A percentile compares a stretch with the other conserved stretches of the same genome.
Evolutionary conservation across 2,113 vertebrate species (phyloP).

Genomic region (Noctilio leporinus): DNA sequence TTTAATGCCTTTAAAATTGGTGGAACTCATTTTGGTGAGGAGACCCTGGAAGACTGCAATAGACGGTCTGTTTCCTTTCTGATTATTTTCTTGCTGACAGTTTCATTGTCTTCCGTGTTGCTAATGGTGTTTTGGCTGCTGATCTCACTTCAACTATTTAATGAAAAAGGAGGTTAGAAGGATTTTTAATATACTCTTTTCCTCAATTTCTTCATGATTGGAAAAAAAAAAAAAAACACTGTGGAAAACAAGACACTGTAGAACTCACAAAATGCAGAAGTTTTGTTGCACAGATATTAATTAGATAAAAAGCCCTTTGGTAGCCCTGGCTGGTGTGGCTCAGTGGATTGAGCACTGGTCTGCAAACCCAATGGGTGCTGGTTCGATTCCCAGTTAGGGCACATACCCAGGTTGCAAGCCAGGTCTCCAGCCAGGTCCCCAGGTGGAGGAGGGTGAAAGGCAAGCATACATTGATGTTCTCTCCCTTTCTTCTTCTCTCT

Average conservation of each 20-base stretch:
- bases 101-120: slow-evolving; percentile 14
- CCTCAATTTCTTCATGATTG: background rate
- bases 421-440: too few relatives aligned
- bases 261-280: background rate
- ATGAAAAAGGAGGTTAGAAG: slow-evolving; percentile 44
- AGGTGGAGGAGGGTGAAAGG: too few relatives aligned
- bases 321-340: too few relatives aligned
- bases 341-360: too few relatives aligned
- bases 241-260: background rate
- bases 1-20: slow-evolving; percentile 37
- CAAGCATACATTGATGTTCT: too few relatives aligned
- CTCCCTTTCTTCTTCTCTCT: too few relatives aligned
- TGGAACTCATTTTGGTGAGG: slow-evolving; percentile 34
- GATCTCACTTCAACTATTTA: slow-evolving; percentile 65
- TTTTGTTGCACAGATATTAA: background rate
- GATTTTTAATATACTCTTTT: slow-evolving; percentile 43
- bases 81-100: slow-evolving; percentile 7
- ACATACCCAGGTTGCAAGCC: too few relatives aligned
- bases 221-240: too few relatives aligned
- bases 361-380: too few relatives aligned
- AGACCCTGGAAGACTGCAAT: slow-evolving; percentile 33
- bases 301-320: background rate
- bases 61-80: slow-evolving; percentile 45
- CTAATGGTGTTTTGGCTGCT: slow-evolving; percentile 63
- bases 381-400: too few relatives aligned